A percentile compares a stretch with the other conserved stretches of the same genome.
phyloP scores from a whole-genome alignment of 2,888 invertebrate genomes.

The Amiota minor region DNA sequence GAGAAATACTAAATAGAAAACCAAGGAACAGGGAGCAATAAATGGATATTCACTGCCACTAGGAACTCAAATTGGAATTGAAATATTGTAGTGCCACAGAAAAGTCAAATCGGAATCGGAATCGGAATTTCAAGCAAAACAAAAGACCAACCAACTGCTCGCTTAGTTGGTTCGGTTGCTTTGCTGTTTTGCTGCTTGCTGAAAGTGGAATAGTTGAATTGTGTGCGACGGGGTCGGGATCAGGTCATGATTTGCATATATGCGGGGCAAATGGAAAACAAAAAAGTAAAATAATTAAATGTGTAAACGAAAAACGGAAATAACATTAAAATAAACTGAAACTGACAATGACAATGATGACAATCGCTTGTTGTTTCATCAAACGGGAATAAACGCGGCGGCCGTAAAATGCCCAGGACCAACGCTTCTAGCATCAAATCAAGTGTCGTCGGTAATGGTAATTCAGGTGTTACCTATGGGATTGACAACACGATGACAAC shows the following conservation, averaged over 20 bases:
- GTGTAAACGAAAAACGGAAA: conserved; percentile 17
- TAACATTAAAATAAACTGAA: conserved; percentile 32
- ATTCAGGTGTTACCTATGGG: conserved; percentile 14
- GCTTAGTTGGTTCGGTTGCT: conserved; percentile 23
- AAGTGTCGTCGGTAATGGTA: conserved; percentile 47
- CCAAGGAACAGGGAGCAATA: too few relatives aligned
- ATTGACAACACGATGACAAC: too few relatives aligned
- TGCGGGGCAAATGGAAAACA: conserved; percentile 44
- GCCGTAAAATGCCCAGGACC: conserved; percentile 62
- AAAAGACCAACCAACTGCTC: conserved; percentile 25
- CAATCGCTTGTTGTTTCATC: conserved; percentile 7
- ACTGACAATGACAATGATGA: conserved; percentile 51
- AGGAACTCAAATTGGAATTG: too few relatives aligned
- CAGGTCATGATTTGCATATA: conserved; percentile 27
- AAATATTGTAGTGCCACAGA: neutral
- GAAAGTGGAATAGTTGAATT: neutral
- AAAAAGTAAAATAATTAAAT: conserved; percentile 36
- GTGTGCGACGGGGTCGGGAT: neutral
- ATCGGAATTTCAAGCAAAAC: conserved; percentile 37
- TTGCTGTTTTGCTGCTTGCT: conserved; percentile 18
- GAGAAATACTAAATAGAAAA: neutral
- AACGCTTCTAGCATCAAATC: conserved; percentile 23
- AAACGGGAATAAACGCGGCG: conserved; percentile 36
- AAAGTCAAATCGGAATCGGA: conserved; percentile 18
- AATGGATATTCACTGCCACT: too few relatives aligned